These are phyloP conservation scores for Calameuta filiformis DNA, from an alignment of 2,888 invertebrate genomes.

Conservation along the genomic window DNA sequence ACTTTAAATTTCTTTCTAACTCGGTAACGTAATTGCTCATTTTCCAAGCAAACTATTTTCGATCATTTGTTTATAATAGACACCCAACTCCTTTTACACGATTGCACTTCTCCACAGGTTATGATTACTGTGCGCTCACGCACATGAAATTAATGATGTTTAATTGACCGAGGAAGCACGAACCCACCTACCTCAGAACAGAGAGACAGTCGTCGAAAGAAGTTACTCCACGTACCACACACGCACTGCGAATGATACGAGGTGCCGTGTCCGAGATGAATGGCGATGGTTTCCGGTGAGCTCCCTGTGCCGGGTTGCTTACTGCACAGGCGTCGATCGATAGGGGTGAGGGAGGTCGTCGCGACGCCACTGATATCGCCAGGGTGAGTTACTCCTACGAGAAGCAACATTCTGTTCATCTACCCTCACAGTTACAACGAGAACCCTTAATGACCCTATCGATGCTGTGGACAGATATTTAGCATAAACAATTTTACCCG, in stretches of 20 bases:
- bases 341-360: slow-evolving; percentile 43
- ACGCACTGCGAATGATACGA: slow-evolving; percentile 8
- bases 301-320: slow-evolving; percentile 32
- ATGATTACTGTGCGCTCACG: not conserved
- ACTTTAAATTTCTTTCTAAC: not conserved
- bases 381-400: not conserved
- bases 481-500: not conserved
- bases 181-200: not conserved
- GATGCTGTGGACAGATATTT: not conserved
- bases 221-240: not conserved
- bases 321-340: slow-evolving; percentile 60
- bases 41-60: not conserved
- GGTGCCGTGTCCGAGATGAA: slow-evolving; percentile 31
- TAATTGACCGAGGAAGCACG: not conserved
- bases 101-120: not conserved
- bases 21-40: not conserved
- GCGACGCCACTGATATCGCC: slow-evolving; percentile 1
- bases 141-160: not conserved
- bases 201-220: not conserved
- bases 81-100: not conserved
- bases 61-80: not conserved
- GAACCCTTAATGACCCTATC: not conserved
- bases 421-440: not conserved
- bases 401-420: not conserved
- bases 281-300: slow-evolving; percentile 43